phyloP scores from a whole-genome alignment of 2,797 vertebrate genomes.

The Ctenopoma multispine region DNA sequence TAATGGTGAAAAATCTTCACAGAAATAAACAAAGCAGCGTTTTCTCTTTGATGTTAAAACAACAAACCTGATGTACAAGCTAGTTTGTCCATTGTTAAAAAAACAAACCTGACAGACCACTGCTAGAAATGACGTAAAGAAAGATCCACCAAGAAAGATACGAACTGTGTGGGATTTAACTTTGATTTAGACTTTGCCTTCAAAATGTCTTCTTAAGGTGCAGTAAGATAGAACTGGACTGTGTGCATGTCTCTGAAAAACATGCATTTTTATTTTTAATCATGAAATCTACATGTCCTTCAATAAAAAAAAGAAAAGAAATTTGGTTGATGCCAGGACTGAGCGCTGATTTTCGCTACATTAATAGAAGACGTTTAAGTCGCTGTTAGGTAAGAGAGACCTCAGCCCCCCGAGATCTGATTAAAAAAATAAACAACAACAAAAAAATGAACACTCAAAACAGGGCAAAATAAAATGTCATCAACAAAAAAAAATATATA shows the following conservation, averaged over 20 bases:
- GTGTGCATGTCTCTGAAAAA: conserved; percentile 23
- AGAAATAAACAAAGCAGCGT: too few relatives aligned
- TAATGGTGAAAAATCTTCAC: too few relatives aligned
- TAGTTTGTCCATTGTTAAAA: too few relatives aligned
- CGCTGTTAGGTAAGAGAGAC: conserved; percentile 3
- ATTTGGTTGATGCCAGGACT: conserved; percentile 19
- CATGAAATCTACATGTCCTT: conserved; percentile 8
- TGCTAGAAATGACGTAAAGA: too few relatives aligned
- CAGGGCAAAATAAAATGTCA: conserved; percentile 51
- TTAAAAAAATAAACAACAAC: conserved; percentile 23
- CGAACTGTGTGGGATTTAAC: conserved; percentile 3
- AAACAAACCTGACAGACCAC: too few relatives aligned
- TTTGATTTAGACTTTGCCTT: conserved; percentile 11
- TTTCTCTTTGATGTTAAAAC: too few relatives aligned
- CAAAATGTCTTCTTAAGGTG: conserved; percentile 24
- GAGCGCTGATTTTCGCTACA: conserved; percentile 28
- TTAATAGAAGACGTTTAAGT: conserved; percentile 20
- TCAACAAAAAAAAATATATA: conserved; percentile 47
- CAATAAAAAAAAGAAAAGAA: conserved; percentile 3
- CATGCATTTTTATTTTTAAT: conserved; percentile 3
- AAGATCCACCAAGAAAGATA: neutral
- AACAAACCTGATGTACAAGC: too few relatives aligned
- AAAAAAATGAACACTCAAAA: conserved; percentile 60
- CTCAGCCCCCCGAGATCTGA: neutral
- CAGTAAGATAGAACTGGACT: conserved; percentile 60